A percentile compares a stretch with the other conserved stretches of the same genome.
phyloP scores from a whole-genome alignment of 2,113 vertebrate genomes.

The Nymphicus hollandicus region DNA sequence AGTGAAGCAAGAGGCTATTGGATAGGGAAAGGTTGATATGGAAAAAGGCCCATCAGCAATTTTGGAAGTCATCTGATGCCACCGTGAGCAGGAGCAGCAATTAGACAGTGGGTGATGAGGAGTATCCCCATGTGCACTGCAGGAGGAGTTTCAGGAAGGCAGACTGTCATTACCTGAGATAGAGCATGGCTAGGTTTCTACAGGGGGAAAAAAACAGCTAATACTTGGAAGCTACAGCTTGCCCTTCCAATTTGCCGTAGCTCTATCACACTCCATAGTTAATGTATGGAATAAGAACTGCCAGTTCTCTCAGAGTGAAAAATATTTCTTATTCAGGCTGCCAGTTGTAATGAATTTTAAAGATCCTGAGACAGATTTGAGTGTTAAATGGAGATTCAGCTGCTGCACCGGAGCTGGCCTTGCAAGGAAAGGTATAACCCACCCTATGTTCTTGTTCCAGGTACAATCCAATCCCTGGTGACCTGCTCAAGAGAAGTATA shows the following conservation, averaged over 20 bases:
- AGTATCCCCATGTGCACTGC: background rate
- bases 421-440: background rate
- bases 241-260: fast-evolving
- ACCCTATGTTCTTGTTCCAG: background rate
- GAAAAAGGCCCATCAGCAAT: background rate
- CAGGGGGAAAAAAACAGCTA: too few relatives aligned
- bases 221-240: background rate
- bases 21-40: background rate
- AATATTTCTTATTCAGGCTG: background rate
- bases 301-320: background rate
- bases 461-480: background rate
- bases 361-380: background rate
- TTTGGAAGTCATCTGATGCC: background rate
- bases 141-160: background rate
- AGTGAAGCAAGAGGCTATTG: background rate
- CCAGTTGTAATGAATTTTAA: background rate
- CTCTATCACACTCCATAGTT: background rate
- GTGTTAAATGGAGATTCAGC: background rate
- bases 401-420: background rate
- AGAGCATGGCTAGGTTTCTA: background rate
- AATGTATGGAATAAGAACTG: background rate
- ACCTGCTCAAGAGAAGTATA: background rate
- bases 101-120: background rate
- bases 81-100: background rate
- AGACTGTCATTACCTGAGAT: background rate